phyloP scores from a whole-genome alignment of 2,888 invertebrate genomes.

The Odontocolon sp. region DNA sequence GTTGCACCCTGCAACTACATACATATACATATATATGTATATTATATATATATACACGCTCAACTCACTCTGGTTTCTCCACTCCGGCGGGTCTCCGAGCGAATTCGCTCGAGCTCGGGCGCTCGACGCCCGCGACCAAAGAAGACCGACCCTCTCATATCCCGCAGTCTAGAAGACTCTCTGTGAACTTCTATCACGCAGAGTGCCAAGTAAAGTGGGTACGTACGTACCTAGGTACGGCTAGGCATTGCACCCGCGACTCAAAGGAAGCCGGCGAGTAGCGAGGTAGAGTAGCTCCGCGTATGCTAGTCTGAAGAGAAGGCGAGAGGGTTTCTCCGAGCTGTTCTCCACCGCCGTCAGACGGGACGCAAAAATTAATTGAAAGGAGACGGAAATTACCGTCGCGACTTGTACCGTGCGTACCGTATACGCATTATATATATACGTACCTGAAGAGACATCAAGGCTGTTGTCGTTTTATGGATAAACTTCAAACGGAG shows the following conservation, averaged over 20 bases:
- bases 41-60: neutral
- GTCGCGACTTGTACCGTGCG: neutral
- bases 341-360: neutral
- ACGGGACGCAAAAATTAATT: conserved; percentile 34
- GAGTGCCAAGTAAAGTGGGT: conserved; percentile 70
- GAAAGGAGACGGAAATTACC: conserved; percentile 46
- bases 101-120: conserved; percentile 1
- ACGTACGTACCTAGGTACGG: conserved; percentile 64
- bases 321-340: neutral
- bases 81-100: conserved; percentile 14
- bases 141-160: conserved; percentile 54
- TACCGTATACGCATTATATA: neutral
- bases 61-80: conserved; percentile 9
- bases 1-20: neutral
- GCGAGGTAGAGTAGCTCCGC: conserved; percentile 41
- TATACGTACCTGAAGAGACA: neutral
- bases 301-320: conserved; percentile 8
- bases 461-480: neutral
- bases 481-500: conserved; percentile 29
- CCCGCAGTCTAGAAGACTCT: conserved; percentile 58
- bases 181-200: conserved; percentile 65
- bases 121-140: conserved; percentile 24
- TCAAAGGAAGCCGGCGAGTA: conserved; percentile 55
- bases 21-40: no score
- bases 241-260: conserved; percentile 56